phyloP scores from a whole-genome alignment of 2,113 vertebrate species.

The Dasyprocta punctata region DNA sequence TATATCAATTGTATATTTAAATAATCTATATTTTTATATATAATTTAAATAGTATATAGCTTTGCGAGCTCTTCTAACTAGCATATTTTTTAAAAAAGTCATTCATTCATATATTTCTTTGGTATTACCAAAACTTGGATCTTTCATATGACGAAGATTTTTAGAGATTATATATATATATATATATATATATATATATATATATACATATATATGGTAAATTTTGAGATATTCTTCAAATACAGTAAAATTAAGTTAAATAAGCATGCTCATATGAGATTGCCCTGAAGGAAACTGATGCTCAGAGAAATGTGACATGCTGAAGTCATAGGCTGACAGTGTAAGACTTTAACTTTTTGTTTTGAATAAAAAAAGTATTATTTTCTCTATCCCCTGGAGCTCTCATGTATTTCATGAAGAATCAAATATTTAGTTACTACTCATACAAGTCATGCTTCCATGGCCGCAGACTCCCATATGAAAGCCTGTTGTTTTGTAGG shows the following conservation, averaged over 20 bases:
- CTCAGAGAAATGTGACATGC: neutral
- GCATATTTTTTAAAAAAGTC: neutral
- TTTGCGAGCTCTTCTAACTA: neutral
- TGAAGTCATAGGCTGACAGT: neutral
- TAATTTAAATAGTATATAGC: too few relatives aligned
- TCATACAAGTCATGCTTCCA: neutral
- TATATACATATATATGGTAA: too few relatives aligned
- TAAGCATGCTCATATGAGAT: neutral
- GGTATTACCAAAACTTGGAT: neutral
- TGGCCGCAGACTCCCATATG: neutral
- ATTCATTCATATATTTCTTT: neutral
- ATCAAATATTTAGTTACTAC: neutral
- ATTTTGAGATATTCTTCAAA: neutral
- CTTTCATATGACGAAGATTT: neutral
- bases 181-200: too few relatives aligned
- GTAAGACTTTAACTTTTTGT: neutral
- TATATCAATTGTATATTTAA: too few relatives aligned
- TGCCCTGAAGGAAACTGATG: neutral
- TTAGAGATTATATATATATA: neutral
- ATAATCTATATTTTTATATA: too few relatives aligned
- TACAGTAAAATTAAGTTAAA: neutral
- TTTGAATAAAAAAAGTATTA: neutral
- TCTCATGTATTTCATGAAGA: neutral
- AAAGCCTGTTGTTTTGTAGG: neutral
- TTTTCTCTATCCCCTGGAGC: neutral